A percentile compares a stretch with the other conserved stretches of the same genome.
phyloP scores from a whole-genome alignment of 2,113 vertebrate species.

The Brevimyrus niger region DNA sequence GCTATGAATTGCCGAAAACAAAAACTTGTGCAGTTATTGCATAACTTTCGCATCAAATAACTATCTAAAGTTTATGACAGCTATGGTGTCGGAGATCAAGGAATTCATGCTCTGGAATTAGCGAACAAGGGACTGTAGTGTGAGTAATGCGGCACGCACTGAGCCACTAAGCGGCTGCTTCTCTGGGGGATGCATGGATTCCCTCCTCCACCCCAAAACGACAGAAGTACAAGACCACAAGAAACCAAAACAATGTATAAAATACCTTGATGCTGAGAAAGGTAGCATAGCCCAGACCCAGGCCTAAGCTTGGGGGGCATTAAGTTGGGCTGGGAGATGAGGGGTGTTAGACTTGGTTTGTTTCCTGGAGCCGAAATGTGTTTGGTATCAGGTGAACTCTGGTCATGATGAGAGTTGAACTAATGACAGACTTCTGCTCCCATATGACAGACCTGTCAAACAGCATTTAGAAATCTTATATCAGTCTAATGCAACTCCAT shows the following conservation, averaged over 20 bases:
- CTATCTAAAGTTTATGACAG: neutral
- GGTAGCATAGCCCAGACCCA: neutral
- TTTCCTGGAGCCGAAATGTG: neutral
- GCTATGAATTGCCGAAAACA: neutral
- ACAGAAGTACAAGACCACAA: neutral
- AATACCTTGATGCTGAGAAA: neutral
- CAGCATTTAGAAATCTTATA: neutral
- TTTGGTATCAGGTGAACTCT: neutral
- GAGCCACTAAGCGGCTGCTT: neutral
- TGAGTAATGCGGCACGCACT: neutral
- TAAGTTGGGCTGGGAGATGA: neutral
- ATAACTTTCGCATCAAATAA: neutral
- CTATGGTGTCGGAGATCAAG: neutral
- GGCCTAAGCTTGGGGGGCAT: neutral
- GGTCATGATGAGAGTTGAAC: neutral
- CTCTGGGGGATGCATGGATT: neutral
- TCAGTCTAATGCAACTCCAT: neutral
- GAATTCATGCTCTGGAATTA: neutral
- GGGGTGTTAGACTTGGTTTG: neutral
- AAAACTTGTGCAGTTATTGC: neutral
- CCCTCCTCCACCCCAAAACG: neutral
- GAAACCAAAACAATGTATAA: neutral
- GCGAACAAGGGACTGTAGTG: neutral
- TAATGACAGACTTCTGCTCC: neutral
- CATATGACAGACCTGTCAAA: neutral